Conservation (phyloP, 2,113 vertebrate genomes). For the Capreolus pygargus region DNA sequence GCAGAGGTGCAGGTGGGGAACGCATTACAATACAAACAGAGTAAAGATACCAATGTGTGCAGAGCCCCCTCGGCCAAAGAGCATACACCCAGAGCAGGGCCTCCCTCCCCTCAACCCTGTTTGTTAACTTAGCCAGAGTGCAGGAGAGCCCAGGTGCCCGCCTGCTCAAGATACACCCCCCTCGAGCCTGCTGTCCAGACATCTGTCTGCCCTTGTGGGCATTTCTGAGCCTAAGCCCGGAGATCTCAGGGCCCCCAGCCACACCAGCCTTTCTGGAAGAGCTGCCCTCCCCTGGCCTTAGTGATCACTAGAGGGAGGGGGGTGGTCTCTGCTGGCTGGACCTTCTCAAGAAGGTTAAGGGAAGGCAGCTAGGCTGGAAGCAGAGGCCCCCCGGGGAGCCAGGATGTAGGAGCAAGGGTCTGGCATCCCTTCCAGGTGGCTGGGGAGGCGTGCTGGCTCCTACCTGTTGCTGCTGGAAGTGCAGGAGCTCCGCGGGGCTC, state of each 20-base stretch:
- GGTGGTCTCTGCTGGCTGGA: neutral
- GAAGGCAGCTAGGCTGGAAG: neutral
- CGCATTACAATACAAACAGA: neutral
- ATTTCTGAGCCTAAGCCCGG: neutral
- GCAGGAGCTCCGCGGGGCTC: constrained; percentile 95
- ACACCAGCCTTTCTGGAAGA: neutral
- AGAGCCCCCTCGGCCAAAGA: neutral
- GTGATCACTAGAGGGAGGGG: neutral
- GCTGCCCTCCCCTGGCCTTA: neutral
- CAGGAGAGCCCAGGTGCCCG: neutral
- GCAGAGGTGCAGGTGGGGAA: neutral
- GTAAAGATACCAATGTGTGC: neutral
- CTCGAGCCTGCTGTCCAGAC: neutral
- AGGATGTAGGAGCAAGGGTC: neutral
- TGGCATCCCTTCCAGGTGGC: neutral
- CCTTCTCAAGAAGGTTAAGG: neutral
- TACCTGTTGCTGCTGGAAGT: constrained; percentile 99
- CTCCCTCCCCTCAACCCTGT: neutral
- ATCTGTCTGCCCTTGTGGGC: neutral
- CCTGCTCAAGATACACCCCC: neutral
- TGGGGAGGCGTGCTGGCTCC: neutral
- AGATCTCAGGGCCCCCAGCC: neutral
- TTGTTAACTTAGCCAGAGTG: neutral
- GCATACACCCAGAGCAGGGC: neutral
- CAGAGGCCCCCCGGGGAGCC: fast-evolving